phyloP scores from a whole-genome alignment of 2,797 vertebrate species.

The Pyrocephalus nanus region DNA sequence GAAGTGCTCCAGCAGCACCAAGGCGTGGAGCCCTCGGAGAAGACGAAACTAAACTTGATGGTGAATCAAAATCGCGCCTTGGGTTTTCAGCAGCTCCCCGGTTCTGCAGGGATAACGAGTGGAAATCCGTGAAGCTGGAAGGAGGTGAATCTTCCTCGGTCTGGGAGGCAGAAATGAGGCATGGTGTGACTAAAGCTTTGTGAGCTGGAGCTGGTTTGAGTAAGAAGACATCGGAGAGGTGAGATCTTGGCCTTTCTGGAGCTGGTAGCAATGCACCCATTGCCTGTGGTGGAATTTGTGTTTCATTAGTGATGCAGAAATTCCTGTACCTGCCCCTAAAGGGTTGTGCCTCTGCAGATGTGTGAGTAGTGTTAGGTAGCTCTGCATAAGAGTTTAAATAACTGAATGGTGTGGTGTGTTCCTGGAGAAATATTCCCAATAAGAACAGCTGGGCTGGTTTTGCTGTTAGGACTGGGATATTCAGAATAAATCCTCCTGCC shows the following conservation, averaged over 20 bases:
- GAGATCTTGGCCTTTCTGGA: background rate
- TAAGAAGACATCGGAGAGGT: background rate
- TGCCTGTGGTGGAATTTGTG: background rate
- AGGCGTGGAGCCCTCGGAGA: constrained; percentile 10
- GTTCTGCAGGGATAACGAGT: constrained; percentile 29
- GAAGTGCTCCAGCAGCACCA: constrained; percentile 66
- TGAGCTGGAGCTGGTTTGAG: background rate
- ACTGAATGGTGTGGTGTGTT: background rate
- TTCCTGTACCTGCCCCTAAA: background rate
- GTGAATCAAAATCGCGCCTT: constrained; percentile 22
- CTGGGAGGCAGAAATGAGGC: background rate
- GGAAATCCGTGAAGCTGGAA: constrained; percentile 1
- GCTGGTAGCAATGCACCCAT: background rate
- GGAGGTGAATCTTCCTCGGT: background rate
- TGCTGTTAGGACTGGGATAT: background rate
- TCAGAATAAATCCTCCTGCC: background rate
- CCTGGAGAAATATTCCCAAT: background rate
- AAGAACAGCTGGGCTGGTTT: background rate
- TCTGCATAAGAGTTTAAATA: background rate
- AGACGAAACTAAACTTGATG: constrained; percentile 2
- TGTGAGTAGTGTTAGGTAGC: background rate
- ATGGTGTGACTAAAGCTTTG: background rate
- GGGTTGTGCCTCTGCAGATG: background rate
- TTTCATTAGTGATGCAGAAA: background rate
- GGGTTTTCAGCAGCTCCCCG: constrained; percentile 31